phyloP scores from a whole-genome alignment of 1,140 invertebrate species.

The Dreissena polymorpha region DNA sequence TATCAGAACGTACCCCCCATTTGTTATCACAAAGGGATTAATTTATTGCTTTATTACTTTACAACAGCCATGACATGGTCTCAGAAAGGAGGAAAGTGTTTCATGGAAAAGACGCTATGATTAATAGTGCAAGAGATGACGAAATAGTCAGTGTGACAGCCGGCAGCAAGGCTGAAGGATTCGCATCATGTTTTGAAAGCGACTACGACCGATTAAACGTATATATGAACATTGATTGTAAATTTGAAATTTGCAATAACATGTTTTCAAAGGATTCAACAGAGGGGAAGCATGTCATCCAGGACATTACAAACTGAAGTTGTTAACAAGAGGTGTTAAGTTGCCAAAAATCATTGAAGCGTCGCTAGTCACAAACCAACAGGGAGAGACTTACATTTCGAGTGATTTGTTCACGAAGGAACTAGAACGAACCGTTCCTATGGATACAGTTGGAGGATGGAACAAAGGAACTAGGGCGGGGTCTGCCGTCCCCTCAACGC shows the following conservation, averaged over 20 bases:
- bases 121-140: background rate
- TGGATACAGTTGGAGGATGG: background rate
- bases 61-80: constrained; percentile 20
- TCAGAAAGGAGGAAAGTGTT: constrained; percentile 4
- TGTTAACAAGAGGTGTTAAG: too few species aligned
- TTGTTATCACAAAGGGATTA: too few species aligned
- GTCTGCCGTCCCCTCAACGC: background rate
- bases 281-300: background rate
- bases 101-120: background rate
- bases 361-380: background rate
- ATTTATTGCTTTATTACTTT: too few species aligned
- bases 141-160: background rate
- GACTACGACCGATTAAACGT: constrained; percentile 10
- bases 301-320: too few species aligned
- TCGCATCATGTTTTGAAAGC: constrained; percentile 23
- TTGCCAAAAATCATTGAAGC: background rate
- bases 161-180: constrained; percentile 28
- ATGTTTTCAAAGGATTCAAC: background rate
- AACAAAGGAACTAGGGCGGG: constrained; percentile 2
- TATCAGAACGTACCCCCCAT: too few species aligned
- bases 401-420: constrained; percentile 9
- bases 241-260: background rate
- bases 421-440: background rate
- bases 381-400: background rate
- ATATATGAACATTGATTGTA: background rate